Percentiles rank a stretch among this genome's conserved stretches.
Evolutionary conservation across 2,113 vertebrate species (phyloP).

Genomic region (Pristiophorus japonicus): DNA sequence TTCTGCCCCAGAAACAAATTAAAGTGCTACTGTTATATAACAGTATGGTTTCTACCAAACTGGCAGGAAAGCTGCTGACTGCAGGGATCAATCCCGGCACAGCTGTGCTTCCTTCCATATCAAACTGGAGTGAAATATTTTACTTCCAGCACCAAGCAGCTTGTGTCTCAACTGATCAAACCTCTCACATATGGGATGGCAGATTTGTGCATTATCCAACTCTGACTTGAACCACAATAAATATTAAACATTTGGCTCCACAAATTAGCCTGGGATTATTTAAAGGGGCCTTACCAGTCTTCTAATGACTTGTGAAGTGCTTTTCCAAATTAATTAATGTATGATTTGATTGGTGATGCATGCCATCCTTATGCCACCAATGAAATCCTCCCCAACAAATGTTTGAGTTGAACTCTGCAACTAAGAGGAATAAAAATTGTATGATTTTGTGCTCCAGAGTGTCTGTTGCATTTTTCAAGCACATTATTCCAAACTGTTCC

Average conservation of each 20-base stretch:
- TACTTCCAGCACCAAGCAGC: not conserved
- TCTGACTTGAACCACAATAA: not conserved
- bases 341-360: not conserved
- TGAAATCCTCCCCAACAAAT: not conserved
- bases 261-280: not conserved
- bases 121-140: not conserved
- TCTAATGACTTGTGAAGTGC: not conserved
- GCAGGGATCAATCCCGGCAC: not conserved
- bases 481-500: not conserved
- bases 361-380: not conserved
- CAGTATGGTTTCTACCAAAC: not conserved
- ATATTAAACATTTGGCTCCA: not conserved
- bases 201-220: not conserved
- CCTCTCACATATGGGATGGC: not conserved
- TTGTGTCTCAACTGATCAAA: not conserved
- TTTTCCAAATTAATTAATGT: not conserved
- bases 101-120: not conserved
- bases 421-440: not conserved
- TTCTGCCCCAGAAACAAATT: not conserved
- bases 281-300: not conserved
- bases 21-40: not conserved
- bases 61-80: not conserved
- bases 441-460: not conserved
- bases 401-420: not conserved
- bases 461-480: not conserved